Evolutionary conservation across 1,140 invertebrate genomes (phyloP).

Genomic region (Drosophila pruinosa): DNA sequence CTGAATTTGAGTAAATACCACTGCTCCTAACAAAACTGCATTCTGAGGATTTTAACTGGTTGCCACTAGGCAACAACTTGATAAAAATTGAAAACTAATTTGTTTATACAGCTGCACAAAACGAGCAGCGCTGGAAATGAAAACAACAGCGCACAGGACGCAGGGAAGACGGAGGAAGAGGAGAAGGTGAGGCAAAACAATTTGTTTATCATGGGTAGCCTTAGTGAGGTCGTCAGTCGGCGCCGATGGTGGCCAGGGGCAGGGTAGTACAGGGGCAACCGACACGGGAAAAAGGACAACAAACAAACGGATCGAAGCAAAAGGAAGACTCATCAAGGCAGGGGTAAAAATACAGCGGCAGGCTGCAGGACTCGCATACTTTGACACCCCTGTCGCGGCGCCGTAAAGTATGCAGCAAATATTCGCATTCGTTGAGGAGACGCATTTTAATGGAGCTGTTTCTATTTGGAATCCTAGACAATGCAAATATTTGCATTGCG

Average conservation of each 20-base stretch:
- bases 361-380: constrained; percentile 44
- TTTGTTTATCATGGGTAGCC: constrained; percentile 80
- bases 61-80: constrained; percentile 57
- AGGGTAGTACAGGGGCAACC: constrained; percentile 24
- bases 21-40: neutral
- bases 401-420: constrained; percentile 58
- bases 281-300: constrained; percentile 67
- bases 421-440: constrained; percentile 2
- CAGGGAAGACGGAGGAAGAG: constrained; percentile 15
- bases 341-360: constrained; percentile 16
- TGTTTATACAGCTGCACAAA: constrained; percentile 81
- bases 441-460: constrained; percentile 73
- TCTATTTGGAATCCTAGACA: constrained; percentile 41
- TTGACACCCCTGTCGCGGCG: constrained; percentile 70
- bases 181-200: constrained; percentile 54
- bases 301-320: constrained; percentile 49
- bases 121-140: constrained; percentile 65
- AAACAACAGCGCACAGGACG: constrained; percentile 63
- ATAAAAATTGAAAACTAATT: constrained; percentile 80
- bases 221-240: constrained; percentile 52
- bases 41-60: constrained; percentile 29
- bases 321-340: constrained; percentile 19
- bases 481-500: constrained; percentile 69
- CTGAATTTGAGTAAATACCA: neutral
- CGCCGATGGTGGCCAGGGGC: constrained; percentile 51